These are phyloP conservation scores for Streblospio benedicti DNA, from an alignment of 1,140 invertebrate genomes.

Conservation along the genomic window DNA sequence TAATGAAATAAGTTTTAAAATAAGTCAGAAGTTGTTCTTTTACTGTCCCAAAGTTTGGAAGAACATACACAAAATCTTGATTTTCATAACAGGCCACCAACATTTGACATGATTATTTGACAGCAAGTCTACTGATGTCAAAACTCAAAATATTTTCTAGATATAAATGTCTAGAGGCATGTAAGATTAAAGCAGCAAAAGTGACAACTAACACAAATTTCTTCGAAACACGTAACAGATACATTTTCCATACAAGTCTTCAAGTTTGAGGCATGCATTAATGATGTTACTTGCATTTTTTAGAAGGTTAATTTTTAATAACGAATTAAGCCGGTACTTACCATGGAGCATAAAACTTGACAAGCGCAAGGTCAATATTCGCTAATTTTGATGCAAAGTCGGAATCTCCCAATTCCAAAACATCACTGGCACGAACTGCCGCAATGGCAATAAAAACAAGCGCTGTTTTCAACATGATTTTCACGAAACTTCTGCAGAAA, in stretches of 20 bases:
- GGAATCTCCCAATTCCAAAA: conserved; percentile 8
- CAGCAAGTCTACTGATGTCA: too few relatives aligned
- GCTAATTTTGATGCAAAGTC: conserved; percentile 7
- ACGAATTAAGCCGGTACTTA: conserved; percentile 1
- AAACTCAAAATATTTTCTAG: not conserved
- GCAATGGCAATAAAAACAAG: too few relatives aligned
- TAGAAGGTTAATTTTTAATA: not conserved
- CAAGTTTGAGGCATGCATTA: not conserved
- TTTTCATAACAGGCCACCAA: too few relatives aligned
- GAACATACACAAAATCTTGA: too few relatives aligned
- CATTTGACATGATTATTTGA: too few relatives aligned
- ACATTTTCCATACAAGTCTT: not conserved
- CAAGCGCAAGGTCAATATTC: conserved; percentile 9
- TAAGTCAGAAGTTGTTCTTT: not conserved
- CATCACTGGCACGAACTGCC: conserved; percentile 17
- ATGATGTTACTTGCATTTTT: not conserved
- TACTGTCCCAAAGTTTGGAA: too few relatives aligned
- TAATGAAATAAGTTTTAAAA: not conserved
- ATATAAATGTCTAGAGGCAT: not conserved
- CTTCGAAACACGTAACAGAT: not conserved
- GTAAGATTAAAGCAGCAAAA: not conserved
- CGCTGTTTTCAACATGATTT: too few relatives aligned
- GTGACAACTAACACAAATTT: not conserved
- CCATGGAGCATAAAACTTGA: conserved; percentile 20
- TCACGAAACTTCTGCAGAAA: too few relatives aligned